Evolutionary conservation across 53 echinoderm and acorn worm genomes (phyloP).

Genomic region (Hippasteria phrygiana): DNA sequence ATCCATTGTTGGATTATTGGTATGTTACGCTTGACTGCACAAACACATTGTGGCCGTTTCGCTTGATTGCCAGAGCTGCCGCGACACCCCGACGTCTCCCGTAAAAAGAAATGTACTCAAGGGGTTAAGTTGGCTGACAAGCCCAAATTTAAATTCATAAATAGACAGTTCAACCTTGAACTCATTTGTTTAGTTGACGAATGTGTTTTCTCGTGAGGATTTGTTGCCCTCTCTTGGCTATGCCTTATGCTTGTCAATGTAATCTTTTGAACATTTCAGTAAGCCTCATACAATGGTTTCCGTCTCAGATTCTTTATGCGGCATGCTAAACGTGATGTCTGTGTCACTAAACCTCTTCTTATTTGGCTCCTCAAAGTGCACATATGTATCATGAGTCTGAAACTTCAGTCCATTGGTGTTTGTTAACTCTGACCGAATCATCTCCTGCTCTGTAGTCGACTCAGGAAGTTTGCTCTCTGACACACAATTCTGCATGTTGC

Average conservation of each 20-base stretch:
- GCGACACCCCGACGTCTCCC: no score
- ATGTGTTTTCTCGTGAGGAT: no score
- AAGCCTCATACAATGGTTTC: conserved; percentile 62
- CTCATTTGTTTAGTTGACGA: no score
- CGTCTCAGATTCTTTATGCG: conserved; percentile 39
- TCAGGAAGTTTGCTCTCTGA: conserved; percentile 50
- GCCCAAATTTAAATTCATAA: no score
- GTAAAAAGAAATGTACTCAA: no score
- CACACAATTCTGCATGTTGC: conserved; percentile 65
- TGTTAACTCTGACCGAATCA: conserved; percentile 51
- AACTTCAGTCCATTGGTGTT: conserved; percentile 60
- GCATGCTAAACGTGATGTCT: conserved; percentile 52
- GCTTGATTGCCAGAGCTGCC: no score
- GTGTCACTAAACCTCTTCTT: conserved; percentile 62
- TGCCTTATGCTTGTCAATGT: not conserved
- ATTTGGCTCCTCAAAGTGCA: conserved; percentile 51
- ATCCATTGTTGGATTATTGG: no score
- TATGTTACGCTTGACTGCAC: no score
- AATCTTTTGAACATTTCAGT: not conserved
- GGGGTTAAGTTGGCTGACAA: no score
- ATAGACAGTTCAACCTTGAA: no score
- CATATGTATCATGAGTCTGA: conserved; percentile 33
- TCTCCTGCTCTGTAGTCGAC: conserved; percentile 21
- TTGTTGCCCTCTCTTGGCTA: no score
- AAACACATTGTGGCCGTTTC: no score